Evolutionary conservation across 2,888 invertebrate species (phyloP).

Genomic region (Apodemia duryi): DNA sequence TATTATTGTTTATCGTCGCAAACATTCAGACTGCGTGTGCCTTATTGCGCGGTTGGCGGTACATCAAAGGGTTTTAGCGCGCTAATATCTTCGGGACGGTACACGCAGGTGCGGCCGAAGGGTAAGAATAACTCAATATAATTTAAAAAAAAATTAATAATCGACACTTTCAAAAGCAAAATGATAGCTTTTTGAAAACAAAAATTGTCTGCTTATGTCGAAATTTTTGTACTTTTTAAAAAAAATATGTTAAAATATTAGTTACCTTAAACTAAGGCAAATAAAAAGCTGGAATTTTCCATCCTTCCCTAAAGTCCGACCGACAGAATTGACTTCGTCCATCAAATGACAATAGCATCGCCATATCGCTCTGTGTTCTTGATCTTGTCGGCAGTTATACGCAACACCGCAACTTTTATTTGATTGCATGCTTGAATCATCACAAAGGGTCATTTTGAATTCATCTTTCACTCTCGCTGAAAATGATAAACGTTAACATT

Average conservation of each 20-base stretch:
- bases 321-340: conserved; percentile 91
- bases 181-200: no score
- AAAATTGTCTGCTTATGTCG: no score
- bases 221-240: no score
- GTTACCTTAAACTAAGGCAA: conserved; percentile 93
- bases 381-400: conserved; percentile 67
- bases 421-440: conserved; percentile 67
- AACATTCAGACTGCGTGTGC: no score
- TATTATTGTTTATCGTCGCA: no score
- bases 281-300: conserved; percentile 98
- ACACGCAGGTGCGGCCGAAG: no score
- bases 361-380: conserved; percentile 86
- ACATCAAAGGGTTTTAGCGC: no score
- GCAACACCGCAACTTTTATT: conserved; percentile 58
- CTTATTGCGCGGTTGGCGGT: no score
- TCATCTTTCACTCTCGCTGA: conserved; percentile 89
- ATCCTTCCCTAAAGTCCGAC: conserved; percentile 94
- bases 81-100: no score
- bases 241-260: neutral
- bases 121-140: no score
- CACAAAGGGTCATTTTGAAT: conserved; percentile 85
- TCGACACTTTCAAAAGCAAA: no score
- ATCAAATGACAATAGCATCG: conserved; percentile 93
- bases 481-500: conserved; percentile 27
- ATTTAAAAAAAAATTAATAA: no score